Evolutionary conservation across 2,113 vertebrate genomes (phyloP), one percentile per base, ranked within the genome.

Genomic region (Aramus guarauna): DNA sequence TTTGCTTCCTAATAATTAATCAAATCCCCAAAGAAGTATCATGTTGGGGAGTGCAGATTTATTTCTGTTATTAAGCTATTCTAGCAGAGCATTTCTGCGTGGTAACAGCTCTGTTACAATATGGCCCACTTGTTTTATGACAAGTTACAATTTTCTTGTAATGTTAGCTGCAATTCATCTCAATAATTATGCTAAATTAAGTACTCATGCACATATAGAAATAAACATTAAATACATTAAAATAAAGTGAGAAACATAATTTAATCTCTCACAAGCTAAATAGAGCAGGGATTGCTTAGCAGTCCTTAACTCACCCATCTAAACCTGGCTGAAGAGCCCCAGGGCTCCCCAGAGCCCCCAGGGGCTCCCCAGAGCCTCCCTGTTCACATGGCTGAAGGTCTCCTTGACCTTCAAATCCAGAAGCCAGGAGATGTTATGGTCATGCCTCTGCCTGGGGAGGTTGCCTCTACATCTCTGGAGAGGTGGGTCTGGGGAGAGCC

Each of bases 71-170:
- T 97, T 97, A 93, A 97, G 90, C 94, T 97, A 91, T 97, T 97
- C 94, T 96, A 96, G 95, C 66, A 74, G 53, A 93, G 90, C 85
- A 55, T 95, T 97, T 97, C 94, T 85, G 76, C 95, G 93, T 96
- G 88, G 91, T 92, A 90, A 97, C 93, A 96, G 94, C 91, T 97
- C 94, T 91, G 85, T 69, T 97, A 95, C 96, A 98, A 97, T 97
- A 96, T 90, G 91, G 94, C 75, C 95, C 96, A 96, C 97, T 98
- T 97, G 89, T 96, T 98, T 97, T 97, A 97, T 97, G 98, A 98
- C 98, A 98, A 97, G 98, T 98, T 98, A 95, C 98, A 98, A 98
- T 98, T 98, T 98, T 98, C 98, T 97, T 98, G 98, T 98, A 98
- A 98, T 90, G 94, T 97, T 97, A 97, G 80, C 97, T 97, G 97